Percentiles rank a stretch among this genome's conserved stretches.
Conservation (phyloP, 2,888 invertebrate species). For the Meliscaeva auricollis region DNA sequence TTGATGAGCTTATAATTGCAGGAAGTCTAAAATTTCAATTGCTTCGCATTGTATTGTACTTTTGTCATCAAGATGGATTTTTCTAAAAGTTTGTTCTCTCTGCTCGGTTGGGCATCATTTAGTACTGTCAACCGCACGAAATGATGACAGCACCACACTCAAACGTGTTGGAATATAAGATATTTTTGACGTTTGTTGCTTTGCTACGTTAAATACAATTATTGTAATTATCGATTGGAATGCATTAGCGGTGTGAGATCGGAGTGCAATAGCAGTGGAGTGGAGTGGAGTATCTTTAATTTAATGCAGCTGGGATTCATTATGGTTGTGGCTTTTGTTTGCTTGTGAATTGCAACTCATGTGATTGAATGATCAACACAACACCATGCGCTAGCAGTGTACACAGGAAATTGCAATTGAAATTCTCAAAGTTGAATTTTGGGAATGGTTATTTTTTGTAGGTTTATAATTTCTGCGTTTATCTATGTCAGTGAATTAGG, state of each 20-base stretch:
- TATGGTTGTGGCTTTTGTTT: conserved; percentile 44
- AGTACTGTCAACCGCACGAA: conserved; percentile 50
- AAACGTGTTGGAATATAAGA: conserved; percentile 42
- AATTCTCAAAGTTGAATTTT: conserved; percentile 59
- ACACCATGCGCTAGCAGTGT: conserved; percentile 23
- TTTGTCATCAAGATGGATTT: not conserved
- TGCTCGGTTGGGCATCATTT: conserved; percentile 26
- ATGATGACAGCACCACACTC: conserved; percentile 45
- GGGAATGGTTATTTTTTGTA: conserved; percentile 48
- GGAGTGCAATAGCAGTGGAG: conserved; percentile 9
- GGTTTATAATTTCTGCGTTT: not conserved
- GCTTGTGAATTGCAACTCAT: conserved; percentile 49
- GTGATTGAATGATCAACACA: conserved; percentile 61
- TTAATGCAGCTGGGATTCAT: conserved; percentile 46
- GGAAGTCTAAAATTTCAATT: conserved; percentile 54
- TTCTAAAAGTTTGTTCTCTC: conserved; percentile 14
- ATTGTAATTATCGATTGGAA: conserved; percentile 69
- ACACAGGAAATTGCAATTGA: conserved; percentile 72
- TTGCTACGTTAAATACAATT: conserved; percentile 57
- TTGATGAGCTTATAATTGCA: conserved; percentile 62
- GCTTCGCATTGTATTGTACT: conserved; percentile 15
- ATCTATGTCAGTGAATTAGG: not conserved
- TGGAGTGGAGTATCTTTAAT: conserved; percentile 44
- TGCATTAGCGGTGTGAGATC: conserved; percentile 58
- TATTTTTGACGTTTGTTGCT: conserved; percentile 35